Evolutionary conservation across 2,797 vertebrate genomes (phyloP).

Genomic region (Euthynnus affinis): DNA sequence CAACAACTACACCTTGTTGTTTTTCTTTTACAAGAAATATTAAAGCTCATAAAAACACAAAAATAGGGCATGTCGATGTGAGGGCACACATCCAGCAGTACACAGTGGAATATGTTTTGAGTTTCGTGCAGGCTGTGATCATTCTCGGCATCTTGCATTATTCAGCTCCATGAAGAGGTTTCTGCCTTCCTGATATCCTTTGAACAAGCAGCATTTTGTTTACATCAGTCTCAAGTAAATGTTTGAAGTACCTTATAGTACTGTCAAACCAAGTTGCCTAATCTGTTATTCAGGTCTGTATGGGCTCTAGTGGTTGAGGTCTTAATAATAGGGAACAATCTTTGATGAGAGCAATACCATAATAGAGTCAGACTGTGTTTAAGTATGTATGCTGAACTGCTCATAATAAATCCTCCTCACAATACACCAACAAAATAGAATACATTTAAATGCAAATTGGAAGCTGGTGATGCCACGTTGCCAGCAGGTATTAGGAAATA

Average conservation of each 20-base stretch:
- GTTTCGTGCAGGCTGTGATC: conserved; percentile 44
- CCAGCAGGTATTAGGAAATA: conserved; percentile 75
- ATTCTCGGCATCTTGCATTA: conserved; percentile 50
- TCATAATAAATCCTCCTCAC: conserved; percentile 68
- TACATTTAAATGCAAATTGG: conserved; percentile 77
- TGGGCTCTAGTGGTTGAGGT: conserved; percentile 44
- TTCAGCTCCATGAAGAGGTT: conserved; percentile 45
- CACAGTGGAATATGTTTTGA: conserved; percentile 15
- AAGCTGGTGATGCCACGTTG: conserved; percentile 49
- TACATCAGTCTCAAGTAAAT: conserved; percentile 55
- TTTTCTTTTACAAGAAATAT: conserved; percentile 33
- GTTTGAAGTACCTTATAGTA: conserved; percentile 53
- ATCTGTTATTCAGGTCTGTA: conserved; percentile 46
- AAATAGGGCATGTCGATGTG: conserved; percentile 37
- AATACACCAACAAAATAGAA: conserved; percentile 64
- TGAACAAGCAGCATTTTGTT: conserved; percentile 61
- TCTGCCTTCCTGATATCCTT: conserved; percentile 42
- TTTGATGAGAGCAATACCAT: conserved; percentile 65
- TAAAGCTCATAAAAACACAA: conserved; percentile 24
- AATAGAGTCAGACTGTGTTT: conserved; percentile 64
- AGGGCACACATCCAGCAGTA: conserved; percentile 22
- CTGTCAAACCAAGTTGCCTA: conserved; percentile 40
- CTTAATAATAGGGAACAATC: conserved; percentile 56
- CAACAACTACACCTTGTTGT: conserved; percentile 25
- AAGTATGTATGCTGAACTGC: conserved; percentile 55